These are phyloP conservation scores for Gambusia holbrooki DNA, from an alignment of 2,113 vertebrate species.

Conservation along the genomic window DNA sequence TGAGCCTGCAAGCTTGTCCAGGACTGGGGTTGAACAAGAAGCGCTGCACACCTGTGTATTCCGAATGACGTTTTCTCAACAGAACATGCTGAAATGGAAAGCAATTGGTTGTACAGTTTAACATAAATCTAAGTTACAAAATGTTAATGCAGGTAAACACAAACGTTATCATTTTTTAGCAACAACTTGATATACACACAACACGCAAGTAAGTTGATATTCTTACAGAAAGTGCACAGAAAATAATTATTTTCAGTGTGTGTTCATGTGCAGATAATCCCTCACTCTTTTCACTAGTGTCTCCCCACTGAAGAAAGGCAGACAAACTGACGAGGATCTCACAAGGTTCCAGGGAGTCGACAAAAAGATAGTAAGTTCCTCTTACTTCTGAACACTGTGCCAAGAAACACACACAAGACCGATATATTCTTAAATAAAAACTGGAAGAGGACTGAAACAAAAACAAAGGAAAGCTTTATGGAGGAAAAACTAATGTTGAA, in stretches of 20 bases:
- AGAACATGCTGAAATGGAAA: background rate
- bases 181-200: no score
- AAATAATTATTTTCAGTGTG: background rate
- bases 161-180: background rate
- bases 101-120: background rate
- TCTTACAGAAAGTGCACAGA: background rate
- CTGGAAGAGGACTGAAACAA: constrained; percentile 18
- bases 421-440: constrained; percentile 12
- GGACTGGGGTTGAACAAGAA: constrained; percentile 77
- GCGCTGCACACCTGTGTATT: constrained; percentile 66
- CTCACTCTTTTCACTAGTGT: constrained; percentile 75
- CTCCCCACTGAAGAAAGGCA: constrained; percentile 83
- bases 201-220: no score
- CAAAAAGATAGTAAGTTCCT: constrained; percentile 83
- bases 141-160: background rate
- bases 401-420: constrained; percentile 27
- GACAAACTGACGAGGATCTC: constrained; percentile 91
- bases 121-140: background rate
- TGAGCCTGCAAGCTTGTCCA: constrained; percentile 83
- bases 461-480: constrained; percentile 23
- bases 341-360: constrained; percentile 85
- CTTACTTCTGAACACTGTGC: constrained; percentile 79
- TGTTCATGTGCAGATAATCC: constrained; percentile 8
- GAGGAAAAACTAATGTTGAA: background rate
- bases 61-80: constrained; percentile 60